Evolutionary conservation across 2,888 invertebrate genomes (phyloP), one percentile per base, ranked within the genome.

Genomic region (Drosophila quinaria): DNA sequence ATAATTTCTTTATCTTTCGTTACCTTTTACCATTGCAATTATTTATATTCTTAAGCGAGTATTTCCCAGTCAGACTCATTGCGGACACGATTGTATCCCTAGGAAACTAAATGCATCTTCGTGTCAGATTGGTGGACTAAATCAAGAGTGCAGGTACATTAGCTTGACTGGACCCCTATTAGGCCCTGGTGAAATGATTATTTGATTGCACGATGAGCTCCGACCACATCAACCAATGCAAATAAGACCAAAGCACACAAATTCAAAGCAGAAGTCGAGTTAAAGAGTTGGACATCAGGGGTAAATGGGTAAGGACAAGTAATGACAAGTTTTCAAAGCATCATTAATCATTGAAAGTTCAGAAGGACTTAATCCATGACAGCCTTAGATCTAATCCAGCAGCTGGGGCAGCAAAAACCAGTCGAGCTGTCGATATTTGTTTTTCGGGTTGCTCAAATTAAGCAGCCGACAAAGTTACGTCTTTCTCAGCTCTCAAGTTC

Each of bases 321-420:
- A 81, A 71, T 71, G 81, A 81, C 80, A 78, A 80, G 79, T 87
- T 84, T 80, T 70, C 87, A 88, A 83, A 78, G 81, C 78, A 64
- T 87, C 84, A 84, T 84, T 85, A 85, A 85, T 84, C 84, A 89
- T 89, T 72, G 65, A 77, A 89, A 87, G 80, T 83, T 87, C 66
- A 61, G 59, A 72, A 78, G 76, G 73, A 80, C 84, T 74, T 87
- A 87, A 88, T 88, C 84, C 84, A 63, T 71, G 73, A 39, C 80
- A 64, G 76, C 44, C 59, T 55, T 56, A 77, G 41, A 66, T 66
- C 73, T 67, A 72, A 72, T 46, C 71, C 47, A 65, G 25, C 67
- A 74, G 52, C 42, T 35, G 52, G 13, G 31, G n/a, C 11, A n/a
- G 31, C 56, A 54, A 54, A 62, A 42, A 51, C 55, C 19, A 56